Conservation (phyloP, 2,888 invertebrate species). For the Drosophila tanythrix region DNA sequence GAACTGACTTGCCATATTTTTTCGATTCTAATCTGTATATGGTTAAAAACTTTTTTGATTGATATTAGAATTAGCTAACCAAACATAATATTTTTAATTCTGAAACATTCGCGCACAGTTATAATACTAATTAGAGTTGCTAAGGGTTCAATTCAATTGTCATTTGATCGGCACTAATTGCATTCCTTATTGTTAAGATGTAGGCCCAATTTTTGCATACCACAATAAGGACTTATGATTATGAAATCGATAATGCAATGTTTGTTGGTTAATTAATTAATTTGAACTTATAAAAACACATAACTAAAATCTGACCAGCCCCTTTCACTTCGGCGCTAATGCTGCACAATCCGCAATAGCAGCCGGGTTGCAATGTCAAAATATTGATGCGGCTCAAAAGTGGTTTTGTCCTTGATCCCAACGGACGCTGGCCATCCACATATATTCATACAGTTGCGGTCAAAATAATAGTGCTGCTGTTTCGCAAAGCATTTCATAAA, state of each 20-base stretch:
- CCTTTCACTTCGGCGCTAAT: conserved; percentile 44
- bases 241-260: background rate
- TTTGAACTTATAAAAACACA: background rate
- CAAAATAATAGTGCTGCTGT: background rate
- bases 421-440: background rate
- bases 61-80: no score
- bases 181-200: no score
- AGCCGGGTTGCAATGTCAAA: conserved; percentile 60
- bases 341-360: conserved; percentile 52
- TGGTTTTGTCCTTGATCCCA: conserved; percentile 42
- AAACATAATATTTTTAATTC: no score
- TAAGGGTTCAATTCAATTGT: no score
- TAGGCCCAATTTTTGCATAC: no score
- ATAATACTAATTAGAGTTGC: no score
- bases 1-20: no score
- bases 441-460: background rate
- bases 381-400: conserved; percentile 56
- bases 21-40: no score
- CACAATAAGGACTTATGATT: background rate
- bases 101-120: no score
- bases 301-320: background rate
- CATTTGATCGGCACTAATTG: no score
- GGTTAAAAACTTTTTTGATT: no score
- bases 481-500: background rate
- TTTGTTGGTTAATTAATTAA: background rate